Base-by-base conservation (phyloP, 2,797 vertebrate species). In the Balearica regulorum region DNA sequence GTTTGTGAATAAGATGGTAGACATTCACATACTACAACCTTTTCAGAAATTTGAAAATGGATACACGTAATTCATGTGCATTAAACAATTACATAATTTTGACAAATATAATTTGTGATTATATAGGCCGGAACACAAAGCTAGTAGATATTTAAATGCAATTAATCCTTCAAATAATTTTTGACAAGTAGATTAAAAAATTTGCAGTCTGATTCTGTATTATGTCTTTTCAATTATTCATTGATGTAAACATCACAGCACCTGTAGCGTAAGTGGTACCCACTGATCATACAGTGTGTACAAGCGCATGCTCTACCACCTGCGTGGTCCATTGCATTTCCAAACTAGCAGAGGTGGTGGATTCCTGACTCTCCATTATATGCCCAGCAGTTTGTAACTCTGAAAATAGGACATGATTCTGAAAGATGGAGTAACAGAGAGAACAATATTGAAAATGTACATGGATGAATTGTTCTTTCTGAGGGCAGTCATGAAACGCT, bases 1-100 rank as follows among this genome's bases (percentile, higher is more conserved):
- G 10, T 21, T n/a, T 43, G 35, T 15, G 53, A 73, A 18, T 39
- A 25, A 25, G 48, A 31, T 13, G 25, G 6, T 35, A 46, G 48
- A 10, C 10, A 2, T 5, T n/a, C 44, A 5, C 37, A 6, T 5
- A 2, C n/a, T 2, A 2, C 7, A 33, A 0, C 51, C n/a, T 49
- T 48, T 22, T 22, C 62, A 69, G 49, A 58, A 3, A 33, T 44
- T 22, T 3, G 49, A 14, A 17, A 54, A 7, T 4, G 1, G 9
- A 44, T 7, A 5, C 33, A 1, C 3, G 0, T 16, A 4, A 11
- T 8, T 54, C 12, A 11, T 2, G 0, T 0, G 0, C 16, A 0
- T 51, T 33, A 9, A 76, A 39, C n/a, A 8, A 16, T 6, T 7
- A 6, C 4, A 0, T 28, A 25, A 10, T 31, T 72, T 21, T 18